Evolutionary conservation across 2,113 vertebrate species (phyloP), one percentile per base, ranked within the genome.

Genomic region (Microtus ochrogaster): DNA sequence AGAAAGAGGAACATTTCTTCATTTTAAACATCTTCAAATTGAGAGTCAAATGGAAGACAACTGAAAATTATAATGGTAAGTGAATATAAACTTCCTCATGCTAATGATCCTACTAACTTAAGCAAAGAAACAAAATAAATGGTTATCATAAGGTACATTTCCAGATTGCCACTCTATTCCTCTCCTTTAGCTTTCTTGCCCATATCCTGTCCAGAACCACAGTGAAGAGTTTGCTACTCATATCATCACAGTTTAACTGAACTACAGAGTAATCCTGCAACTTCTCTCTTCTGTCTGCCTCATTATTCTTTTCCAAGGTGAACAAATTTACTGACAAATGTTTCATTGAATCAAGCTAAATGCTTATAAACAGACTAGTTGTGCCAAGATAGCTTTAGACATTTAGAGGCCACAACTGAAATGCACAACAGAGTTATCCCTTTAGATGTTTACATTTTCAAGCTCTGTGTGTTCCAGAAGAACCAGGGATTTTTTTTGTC

Each of bases 11-110:
- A 7, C 7, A 47, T 12, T 14, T 30, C 28, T 52, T 65, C 49
- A 76, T 72, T 84, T 87, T 87, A 92, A 91, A 87, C 39, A 72
- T 85, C 81, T 61, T 36, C 4, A 94, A 79, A 84, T 58, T 68
- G 63, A 94, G 24, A 65, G 17, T 83, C 79, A 83, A 65, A 68
- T 22, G 10, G 89, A 91, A 44, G 24, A 78, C 58, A 76, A 61
- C 9, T n/a, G 30, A 17, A 77, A 41, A 3, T 89, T 26, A 84
- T 16, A 76, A 8, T 92, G 24, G 49, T 61, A 77, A 92, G 83
- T 16, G 1, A 70, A 17, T 79, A 30, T 92, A 66, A 95, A 77
- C 52, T 84, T 82, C 83, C 47, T 61, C 39, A 17, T 70, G 33
- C 47, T 70, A 52, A 73, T 19, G 44, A 44, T 21, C 3, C 12